Evolutionary conservation across 1,140 invertebrate species (phyloP).

Genomic region (Leptopilina clavipes): DNA sequence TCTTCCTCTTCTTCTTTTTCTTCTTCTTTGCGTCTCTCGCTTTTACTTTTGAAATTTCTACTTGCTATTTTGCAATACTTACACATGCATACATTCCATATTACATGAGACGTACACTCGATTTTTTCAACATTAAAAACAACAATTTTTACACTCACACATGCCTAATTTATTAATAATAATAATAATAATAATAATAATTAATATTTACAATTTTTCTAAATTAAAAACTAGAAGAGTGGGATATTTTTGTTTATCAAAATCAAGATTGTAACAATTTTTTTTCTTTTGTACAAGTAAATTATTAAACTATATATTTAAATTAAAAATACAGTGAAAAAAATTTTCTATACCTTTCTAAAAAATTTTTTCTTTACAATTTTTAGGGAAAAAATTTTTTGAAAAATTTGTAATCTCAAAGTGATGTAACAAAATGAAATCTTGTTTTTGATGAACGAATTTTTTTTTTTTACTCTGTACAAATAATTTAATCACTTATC

Average conservation of each 20-base stretch:
- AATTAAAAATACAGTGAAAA: no score
- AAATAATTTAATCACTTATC: constrained; percentile 11
- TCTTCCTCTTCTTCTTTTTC: constrained; percentile 50
- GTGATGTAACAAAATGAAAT: not conserved
- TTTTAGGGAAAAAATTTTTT: not conserved
- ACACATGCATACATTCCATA: not conserved
- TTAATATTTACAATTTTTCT: constrained; percentile 17
- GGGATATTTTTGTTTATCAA: not conserved
- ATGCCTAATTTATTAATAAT: not conserved
- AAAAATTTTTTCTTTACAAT: not conserved
- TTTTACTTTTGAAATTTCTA: constrained; percentile 29
- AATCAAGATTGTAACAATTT: not conserved
- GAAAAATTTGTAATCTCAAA: not conserved
- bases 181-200: no score
- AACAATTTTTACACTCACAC: not conserved
- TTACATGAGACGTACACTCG: constrained; percentile 17
- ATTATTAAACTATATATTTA: no score
- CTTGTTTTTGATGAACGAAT: not conserved
- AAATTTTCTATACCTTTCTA: not conserved
- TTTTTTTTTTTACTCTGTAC: not conserved
- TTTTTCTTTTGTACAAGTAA: not conserved
- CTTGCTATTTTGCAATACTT: constrained; percentile 16
- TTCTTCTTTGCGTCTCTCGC: constrained; percentile 49
- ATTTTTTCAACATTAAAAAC: constrained; percentile 35
- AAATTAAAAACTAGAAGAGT: constrained; percentile 2